Base-by-base conservation (phyloP, 2,113 vertebrate species). In the Calypte anna region DNA sequence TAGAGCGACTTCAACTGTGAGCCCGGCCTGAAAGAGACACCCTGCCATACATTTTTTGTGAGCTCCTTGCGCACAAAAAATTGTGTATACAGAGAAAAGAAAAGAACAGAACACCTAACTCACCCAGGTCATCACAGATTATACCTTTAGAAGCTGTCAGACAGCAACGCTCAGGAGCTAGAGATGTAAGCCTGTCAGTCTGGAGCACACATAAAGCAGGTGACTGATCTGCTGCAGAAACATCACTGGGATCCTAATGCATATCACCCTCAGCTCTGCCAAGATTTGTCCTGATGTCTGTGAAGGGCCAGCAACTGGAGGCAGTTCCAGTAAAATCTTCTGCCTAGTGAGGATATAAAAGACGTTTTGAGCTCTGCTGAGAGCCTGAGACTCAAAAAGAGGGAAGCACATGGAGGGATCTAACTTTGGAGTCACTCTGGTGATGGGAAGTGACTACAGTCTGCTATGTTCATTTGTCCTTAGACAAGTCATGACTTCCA, bases 401-500 rank as follows among this genome's bases (percentile, higher is more conserved):
- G 22, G 46, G 38, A 33, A 76, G 30, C 31, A 44, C 21, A n/a
- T 70, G 61, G 69, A 81, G 24, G 14, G 9, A 82, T 9, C 14
- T 44, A 61, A 76, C 31, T 72, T 78, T 6, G 1, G n/a, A 70
- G 85, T 27, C 61, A 55, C 38, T 12, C 50, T 17, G 43, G 15
- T 53, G 62, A 68, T 33, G 44, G 48, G 33, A 79, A 64, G 31
- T 43, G 66, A 44, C 40, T 43, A 31, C 7, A 5, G 62, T 61
- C 20, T 28, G 14, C 66, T 79, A 33, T 14, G 8, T 63, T 81
- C 57, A 25, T 27, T 14, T 63, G 22, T 59, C 30, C 53, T 7
- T 21, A 51, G 82, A 70, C 82, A 90, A 90, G 78, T 75, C 44
- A 38, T 43, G 24, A 36, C 31, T 82, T 93, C 82, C 66, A 85